Conservation (phyloP, 1,140 invertebrate genomes). For the Ectropis grisescens region DNA sequence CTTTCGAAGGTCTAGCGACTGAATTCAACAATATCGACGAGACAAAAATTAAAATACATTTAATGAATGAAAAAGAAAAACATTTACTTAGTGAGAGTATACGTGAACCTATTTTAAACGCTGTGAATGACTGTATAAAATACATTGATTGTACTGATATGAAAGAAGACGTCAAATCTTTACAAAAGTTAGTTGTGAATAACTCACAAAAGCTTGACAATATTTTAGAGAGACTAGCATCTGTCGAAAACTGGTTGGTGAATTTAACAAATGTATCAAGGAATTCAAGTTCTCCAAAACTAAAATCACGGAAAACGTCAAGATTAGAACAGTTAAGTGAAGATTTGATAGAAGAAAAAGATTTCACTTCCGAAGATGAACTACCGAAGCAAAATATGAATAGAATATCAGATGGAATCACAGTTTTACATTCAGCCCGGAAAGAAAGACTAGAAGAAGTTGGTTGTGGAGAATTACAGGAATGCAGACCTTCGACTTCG, state of each 20-base stretch:
- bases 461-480: constrained; percentile 26
- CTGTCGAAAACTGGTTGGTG: constrained; percentile 31
- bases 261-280: constrained; percentile 4
- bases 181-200: constrained; percentile 21
- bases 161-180: constrained; percentile 15
- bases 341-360: constrained; percentile 30
- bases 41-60: constrained; percentile 49
- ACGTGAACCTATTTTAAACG: constrained; percentile 28
- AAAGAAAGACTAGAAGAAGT: constrained; percentile 13
- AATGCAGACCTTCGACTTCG: constrained; percentile 9
- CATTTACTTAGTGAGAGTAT: constrained; percentile 37
- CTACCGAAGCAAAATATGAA: no score
- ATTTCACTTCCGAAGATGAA: constrained; percentile 35
- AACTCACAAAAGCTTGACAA: constrained; percentile 35
- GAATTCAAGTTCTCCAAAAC: constrained; percentile 5
- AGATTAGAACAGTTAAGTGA: constrained; percentile 40
- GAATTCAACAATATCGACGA: constrained; percentile 24
- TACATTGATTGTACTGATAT: constrained; percentile 19
- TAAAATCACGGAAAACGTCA: constrained; percentile 21
- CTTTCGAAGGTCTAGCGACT: constrained; percentile 42
- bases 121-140: constrained; percentile 33
- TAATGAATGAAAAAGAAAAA: constrained; percentile 51
- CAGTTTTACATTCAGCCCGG: no score
- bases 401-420: no score
- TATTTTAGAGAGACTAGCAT: constrained; percentile 28